Base-by-base conservation (phyloP, 2,888 invertebrate species). In the Coenonympha glycerion region DNA sequence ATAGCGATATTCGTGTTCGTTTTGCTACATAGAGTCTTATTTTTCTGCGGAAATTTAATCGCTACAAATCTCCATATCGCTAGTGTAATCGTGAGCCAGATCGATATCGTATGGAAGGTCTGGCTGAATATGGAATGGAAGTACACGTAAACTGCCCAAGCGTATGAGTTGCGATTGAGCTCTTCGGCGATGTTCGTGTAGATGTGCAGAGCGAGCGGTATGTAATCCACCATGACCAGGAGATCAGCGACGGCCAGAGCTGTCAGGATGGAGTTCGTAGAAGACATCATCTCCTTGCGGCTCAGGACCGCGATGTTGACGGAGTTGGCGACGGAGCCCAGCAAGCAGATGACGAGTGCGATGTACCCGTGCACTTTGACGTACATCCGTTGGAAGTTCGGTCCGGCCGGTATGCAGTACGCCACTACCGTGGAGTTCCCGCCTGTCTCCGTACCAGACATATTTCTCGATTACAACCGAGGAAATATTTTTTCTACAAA, bases 11-110 rank as follows among this genome's bases (percentile, higher is more conserved):
- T 89, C 1, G 96, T 96, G 55, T 94, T 91, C 42, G 89, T 86
- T 87, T 93, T 92, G 63, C 92, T 93, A 73, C 96, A 97, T 90
- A 95, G 93, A 34, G 92, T 89, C 33, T 91, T 90, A 69, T 94
- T 95, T 66, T 90, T 91, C 62, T 94, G 93, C 0, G 96, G 96
- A 76, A 92, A 92, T n/a, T 93, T 95, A 15, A 96, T 92, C 8
- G 94, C 94, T 51, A 96, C 91, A 71, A 93, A 97, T 15, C 98
- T 90, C 95, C 98, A 98, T 5, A 97, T 92, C 0, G 98, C 98
- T 50, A 98, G 85, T 1, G 94, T 94, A 21, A 98, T 94, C 0
- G 98, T 98, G 64, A 98, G 81, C 91, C 95, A 97, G 62, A 97
- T 97, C 16, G 97, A 96, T 55, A 96, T 92, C 2, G 97, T 97